These are phyloP conservation scores for Clamator glandarius DNA, from an alignment of 2,797 vertebrate species.

Conservation along the genomic window DNA sequence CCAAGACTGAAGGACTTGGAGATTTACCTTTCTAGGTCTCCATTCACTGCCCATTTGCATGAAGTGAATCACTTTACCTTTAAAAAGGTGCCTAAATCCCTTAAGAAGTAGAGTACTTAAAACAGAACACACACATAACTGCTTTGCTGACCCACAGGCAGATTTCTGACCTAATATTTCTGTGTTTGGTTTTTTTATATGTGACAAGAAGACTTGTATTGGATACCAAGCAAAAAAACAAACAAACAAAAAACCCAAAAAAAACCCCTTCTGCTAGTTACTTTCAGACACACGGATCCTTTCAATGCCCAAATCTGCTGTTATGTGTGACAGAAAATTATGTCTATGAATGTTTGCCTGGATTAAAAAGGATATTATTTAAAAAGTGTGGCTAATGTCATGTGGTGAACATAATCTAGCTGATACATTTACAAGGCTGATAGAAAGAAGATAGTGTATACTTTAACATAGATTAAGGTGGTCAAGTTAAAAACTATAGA, in stretches of 20 bases:
- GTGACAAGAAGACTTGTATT: not conserved
- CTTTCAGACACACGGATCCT: conserved; percentile 4
- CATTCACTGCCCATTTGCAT: conserved; percentile 48
- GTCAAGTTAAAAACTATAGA: not conserved
- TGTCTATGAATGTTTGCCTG: conserved; percentile 12
- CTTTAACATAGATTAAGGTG: not conserved
- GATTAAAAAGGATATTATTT: conserved; percentile 7
- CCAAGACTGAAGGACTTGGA: conserved; percentile 45
- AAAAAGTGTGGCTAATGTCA: not conserved
- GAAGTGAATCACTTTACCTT: conserved; percentile 59
- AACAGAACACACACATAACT: conserved; percentile 3
- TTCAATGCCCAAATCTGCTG: conserved; percentile 1
- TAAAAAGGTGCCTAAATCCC: conserved; percentile 41
- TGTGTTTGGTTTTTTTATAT: not conserved
- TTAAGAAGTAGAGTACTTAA: conserved; percentile 2
- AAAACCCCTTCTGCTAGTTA: conserved; percentile 15
- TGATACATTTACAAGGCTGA: not conserved
- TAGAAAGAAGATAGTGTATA: not conserved
- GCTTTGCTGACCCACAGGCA: conserved; percentile 26
- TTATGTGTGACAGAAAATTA: not conserved
- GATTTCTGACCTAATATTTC: not conserved
- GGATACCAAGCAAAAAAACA: no score
- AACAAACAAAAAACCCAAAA: not conserved
- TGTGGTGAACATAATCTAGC: not conserved
- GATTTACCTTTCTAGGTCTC: conserved; percentile 60